Conservation (phyloP, 2,113 vertebrate species). For the Pterocles orientalis region DNA sequence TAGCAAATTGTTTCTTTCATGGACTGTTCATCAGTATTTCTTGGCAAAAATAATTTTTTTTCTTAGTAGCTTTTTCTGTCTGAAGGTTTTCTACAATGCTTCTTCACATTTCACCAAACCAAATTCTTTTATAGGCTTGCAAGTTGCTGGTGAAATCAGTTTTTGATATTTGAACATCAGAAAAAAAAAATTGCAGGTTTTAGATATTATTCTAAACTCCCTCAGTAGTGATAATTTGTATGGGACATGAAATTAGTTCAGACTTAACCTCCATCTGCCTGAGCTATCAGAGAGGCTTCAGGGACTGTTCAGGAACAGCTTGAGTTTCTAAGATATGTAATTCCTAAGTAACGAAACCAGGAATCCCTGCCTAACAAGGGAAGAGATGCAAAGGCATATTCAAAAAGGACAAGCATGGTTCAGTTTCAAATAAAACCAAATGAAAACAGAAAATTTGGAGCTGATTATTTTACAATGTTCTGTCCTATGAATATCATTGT, state of each 20-base stretch:
- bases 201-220: neutral
- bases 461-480: neutral
- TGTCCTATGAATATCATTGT: neutral
- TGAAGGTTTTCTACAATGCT: neutral
- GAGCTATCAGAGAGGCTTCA: neutral
- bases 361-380: neutral
- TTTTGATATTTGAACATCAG: neutral
- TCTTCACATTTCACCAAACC: rapidly evolving
- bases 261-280: neutral
- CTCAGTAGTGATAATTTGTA: neutral
- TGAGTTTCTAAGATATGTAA: neutral
- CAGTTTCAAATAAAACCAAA: neutral
- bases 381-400: neutral
- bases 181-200: neutral
- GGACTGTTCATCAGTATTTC: neutral
- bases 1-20: neutral
- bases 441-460: neutral
- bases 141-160: neutral
- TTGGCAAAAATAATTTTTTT: neutral
- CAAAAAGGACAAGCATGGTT: neutral
- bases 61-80: neutral
- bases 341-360: neutral
- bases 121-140: neutral
- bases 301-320: neutral
- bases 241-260: neutral